Evolutionary conservation across 2,797 vertebrate species (phyloP).

Genomic region (Tympanoctomys barrerae): DNA sequence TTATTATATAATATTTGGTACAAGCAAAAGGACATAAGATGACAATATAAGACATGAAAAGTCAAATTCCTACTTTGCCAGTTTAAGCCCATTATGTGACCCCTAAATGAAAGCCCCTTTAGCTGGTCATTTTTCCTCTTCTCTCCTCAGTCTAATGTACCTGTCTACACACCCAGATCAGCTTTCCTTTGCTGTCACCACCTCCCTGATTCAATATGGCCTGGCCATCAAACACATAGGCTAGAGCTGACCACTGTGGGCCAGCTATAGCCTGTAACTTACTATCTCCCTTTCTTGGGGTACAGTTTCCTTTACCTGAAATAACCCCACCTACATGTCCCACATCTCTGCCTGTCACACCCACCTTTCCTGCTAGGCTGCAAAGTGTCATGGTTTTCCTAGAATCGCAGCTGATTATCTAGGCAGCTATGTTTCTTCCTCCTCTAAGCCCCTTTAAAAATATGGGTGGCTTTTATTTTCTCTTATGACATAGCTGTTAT

Average conservation of each 20-base stretch:
- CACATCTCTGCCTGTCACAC: constrained; percentile 77
- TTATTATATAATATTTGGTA: constrained; percentile 24
- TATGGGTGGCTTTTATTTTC: not conserved
- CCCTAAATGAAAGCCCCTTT: not conserved
- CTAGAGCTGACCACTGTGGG: not conserved
- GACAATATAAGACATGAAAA: not conserved
- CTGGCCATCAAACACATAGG: not conserved
- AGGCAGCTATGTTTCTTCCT: constrained; percentile 42
- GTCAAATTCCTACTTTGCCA: not conserved
- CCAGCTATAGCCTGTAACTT: not conserved
- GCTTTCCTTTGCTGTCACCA: not conserved
- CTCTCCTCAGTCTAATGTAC: not conserved
- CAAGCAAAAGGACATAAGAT: not conserved
- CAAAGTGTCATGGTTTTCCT: constrained; percentile 63
- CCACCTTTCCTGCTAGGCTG: constrained; percentile 70
- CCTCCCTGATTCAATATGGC: not conserved
- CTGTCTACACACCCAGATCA: not conserved
- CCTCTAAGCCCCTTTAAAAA: constrained; percentile 42
- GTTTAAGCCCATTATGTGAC: not conserved
- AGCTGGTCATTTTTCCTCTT: not conserved
- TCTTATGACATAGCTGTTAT: not conserved
- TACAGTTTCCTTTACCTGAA: constrained; percentile 68
- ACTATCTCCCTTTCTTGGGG: not conserved
- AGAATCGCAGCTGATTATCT: not conserved
- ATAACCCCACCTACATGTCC: constrained; percentile 76